Base-by-base conservation (phyloP, 2,797 vertebrate genomes). In the Anas capensis region DNA sequence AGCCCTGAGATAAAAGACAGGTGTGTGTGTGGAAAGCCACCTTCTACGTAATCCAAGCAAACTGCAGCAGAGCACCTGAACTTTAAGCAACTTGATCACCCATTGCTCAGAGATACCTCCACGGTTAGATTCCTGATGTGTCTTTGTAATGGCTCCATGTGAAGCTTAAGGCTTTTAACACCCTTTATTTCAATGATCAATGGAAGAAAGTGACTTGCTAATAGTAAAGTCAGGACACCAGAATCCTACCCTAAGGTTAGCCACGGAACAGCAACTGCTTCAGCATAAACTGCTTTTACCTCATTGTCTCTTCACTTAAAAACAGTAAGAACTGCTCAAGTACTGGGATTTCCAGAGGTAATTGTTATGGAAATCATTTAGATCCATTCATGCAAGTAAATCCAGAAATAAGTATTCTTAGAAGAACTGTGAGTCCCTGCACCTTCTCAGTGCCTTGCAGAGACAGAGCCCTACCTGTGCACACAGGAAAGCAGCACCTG, bases 61-160 rank as follows among this genome's bases (percentile, higher is more conserved):
- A 33, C 12, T 0, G n/a, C 54, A 18, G 54, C 34, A 11, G 9
- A 46, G 33, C 20, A 29, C 27, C 31, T 27, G 4, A 8, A 0
- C 36, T 6, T 4, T 0, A 1, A 14, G 66, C 0, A 27, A 23
- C 27, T 51, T 0, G 26, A 9, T 13, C 4, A 0, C 3, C 72
- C 68, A 34, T 14, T 2, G 27, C 65, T 17, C 2, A 0, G 38
- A 27, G 68, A 11, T 1, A 6, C 0, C 73, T 2, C 15, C 0
- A 6, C 2, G 44, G 57, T 16, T 1, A 36, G 20, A 24, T 7
- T 3, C 3, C 0, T 49, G 48, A 49, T 1, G 1, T 8, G 9
- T 9, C 42, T 17, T 17, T 11, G 10, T 1, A 7, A 15, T 0
- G 10, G 60, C 33, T 40, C 18, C 2, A 1, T 5, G 33, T 0